Base-by-base conservation (phyloP, 1,140 invertebrate species). In the Habropoda laboriosa region DNA sequence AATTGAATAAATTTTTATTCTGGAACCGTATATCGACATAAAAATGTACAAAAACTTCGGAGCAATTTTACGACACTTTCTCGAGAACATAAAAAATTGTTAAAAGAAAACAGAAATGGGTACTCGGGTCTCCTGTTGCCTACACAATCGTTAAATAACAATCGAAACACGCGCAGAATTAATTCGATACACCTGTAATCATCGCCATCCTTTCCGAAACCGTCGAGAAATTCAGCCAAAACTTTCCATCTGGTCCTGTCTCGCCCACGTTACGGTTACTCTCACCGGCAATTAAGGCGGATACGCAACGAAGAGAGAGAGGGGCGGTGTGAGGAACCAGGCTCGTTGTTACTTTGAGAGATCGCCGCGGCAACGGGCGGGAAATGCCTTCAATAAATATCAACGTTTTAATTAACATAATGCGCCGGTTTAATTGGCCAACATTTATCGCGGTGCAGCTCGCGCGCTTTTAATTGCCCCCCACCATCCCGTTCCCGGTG, bases 331-430 rank as follows among this genome's bases (percentile, higher is more conserved):
- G 76, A 61, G 53, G 47, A 78, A 45, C 79, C n/a, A 51, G 57
- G 57, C 38, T 66, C 42, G 74, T 75, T 53, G 70, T 76, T 83
- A 64, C 24, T 73, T 47, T 70, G 74, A 86, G 71, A 85, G 81
- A 86, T 87, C 75, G 73, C 81, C 51, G 71, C 67, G 49, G 35
- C 73, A 70, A 76, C 53, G 67, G 40, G 79, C 63, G 71, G 60
- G 49, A 58, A 73, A 71, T 67, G 76, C 47, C 84, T 74, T 74
- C 82, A 81, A 88, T 88, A 88, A 88, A 87, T 87, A 87, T 87
- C 86, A 86, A 86, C 86, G 83, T 86, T 88, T 88, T 86, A 88
- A 88, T 88, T 87, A 88, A 87, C 86, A 88, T 88, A 86, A 88
- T 87, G 83, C 85, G 57, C 60, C 78, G 40, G 64, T 73, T 86